These are phyloP conservation scores for Fopius arisanus DNA, from an alignment of 1,140 invertebrate genomes.

Conservation along the genomic window DNA sequence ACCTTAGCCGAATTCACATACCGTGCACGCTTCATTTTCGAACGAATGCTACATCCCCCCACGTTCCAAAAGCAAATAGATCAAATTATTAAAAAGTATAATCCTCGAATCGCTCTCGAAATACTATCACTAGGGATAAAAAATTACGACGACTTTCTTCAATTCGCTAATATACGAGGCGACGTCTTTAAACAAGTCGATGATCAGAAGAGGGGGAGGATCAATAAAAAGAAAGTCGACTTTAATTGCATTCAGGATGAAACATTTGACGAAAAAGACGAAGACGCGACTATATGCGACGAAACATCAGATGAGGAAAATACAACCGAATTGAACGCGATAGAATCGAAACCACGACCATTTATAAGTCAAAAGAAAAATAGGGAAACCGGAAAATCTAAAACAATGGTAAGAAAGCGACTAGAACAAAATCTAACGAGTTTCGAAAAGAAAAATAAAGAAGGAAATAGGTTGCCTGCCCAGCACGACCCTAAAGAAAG, in stretches of 20 bases:
- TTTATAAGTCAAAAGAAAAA: too few species aligned
- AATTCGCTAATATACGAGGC: conserved; percentile 8
- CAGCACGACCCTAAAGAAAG: too few species aligned
- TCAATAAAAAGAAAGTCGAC: neutral
- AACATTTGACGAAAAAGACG: neutral
- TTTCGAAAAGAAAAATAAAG: too few species aligned
- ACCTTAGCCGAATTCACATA: conserved; percentile 26
- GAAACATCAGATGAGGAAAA: neutral
- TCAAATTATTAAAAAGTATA: conserved; percentile 25
- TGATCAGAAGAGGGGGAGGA: too few species aligned
- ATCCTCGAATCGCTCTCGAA: conserved; percentile 23
- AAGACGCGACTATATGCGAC: too few species aligned
- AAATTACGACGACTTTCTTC: conserved; percentile 26
- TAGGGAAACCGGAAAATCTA: too few species aligned
- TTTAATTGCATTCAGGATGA: neutral
- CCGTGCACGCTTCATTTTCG: conserved; percentile 24
- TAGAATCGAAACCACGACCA: neutral
- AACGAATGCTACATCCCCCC: conserved; percentile 25
- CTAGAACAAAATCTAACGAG: too few species aligned
- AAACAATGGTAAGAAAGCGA: too few species aligned
- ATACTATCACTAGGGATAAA: neutral
- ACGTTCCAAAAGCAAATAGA: conserved; percentile 21
- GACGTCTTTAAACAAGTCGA: conserved; percentile 12
- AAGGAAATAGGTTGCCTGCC: too few species aligned
- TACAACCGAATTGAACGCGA: neutral